Base-by-base conservation (phyloP, 35 echinoderm and acorn worm genomes). In the Anneissia japonica region DNA sequence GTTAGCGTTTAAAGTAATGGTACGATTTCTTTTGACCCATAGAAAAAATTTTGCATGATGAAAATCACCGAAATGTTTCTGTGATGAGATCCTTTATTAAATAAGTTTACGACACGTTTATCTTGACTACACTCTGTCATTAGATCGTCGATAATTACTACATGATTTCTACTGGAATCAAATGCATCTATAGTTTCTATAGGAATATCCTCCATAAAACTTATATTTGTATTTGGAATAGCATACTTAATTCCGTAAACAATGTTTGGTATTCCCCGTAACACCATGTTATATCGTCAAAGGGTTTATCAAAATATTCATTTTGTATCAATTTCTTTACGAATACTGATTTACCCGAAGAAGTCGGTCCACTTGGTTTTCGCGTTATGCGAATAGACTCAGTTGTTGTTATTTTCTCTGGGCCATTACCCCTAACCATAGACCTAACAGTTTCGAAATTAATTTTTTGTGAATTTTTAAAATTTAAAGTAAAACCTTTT, bases 1-100 rank as follows among this genome's bases (percentile, higher is more conserved):
- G 36, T 92, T 72, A 38, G 79, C 37, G 72, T 93, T 93, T 26
- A 93, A 80, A 46, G 79, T 92, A 26, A 93, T 93, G 38, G 90
- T 82, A 26, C 87, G 87, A 23, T 89, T 82, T 82, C n/a, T 40
- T 39, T 30, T 11, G 76, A 64, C 26, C 51, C 51, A 23, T 64
- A 64, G 21, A 64, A 9, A 64, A 64, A 64, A 64, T 64, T 9
- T 64, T 64, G 51, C 51, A 64, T 64, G 7, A 64, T 64, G 19
- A 64, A 64, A 16, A 64, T 64, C 21, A 87, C 46, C 9, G 43
- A 87, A 0, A 87, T 31, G 76, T 87, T 87, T 3, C 75, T 0
- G 29, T 87, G 75, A 45, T 87, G 85, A 37, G 85, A 87, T 0
- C 85, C 74, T 77, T 75, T 73, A 38, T 73, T 87, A 32, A 87